Percentiles rank a stretch among this genome's conserved stretches.
phyloP scores from a whole-genome alignment of 2,113 vertebrate genomes.

The Orientallactaga bullata region DNA sequence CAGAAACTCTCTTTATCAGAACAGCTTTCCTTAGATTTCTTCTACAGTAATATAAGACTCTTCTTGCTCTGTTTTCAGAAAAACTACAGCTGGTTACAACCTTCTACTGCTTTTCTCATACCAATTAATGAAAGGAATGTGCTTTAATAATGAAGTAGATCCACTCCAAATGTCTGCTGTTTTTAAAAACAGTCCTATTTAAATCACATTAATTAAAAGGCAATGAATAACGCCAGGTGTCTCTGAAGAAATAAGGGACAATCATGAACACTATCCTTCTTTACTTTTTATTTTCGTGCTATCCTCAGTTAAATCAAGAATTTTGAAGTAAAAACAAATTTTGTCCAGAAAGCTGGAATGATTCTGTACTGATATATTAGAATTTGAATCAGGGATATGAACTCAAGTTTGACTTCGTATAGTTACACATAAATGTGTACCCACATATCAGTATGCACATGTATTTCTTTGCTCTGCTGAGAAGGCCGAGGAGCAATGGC shows the following conservation, averaged over 20 bases:
- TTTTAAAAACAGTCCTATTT: not conserved
- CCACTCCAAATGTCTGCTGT: not conserved
- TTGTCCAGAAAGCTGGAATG: not conserved
- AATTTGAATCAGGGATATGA: not conserved
- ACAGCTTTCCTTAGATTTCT: slow-evolving; percentile 49
- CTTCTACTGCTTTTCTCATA: not conserved
- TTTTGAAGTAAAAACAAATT: not conserved
- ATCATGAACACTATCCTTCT: not conserved
- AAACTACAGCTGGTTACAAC: slow-evolving; percentile 48
- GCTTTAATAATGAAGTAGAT: slow-evolving; percentile 9
- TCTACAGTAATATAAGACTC: slow-evolving; percentile 19
- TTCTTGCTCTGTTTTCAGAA: slow-evolving; percentile 66
- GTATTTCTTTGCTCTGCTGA: not conserved
- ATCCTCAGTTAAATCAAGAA: not conserved
- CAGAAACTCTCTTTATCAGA: slow-evolving; percentile 45
- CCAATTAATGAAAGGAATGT: slow-evolving; percentile 4
- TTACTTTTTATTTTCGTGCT: not conserved
- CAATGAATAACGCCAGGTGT: slow-evolving; percentile 22
- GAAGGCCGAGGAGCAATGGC: not conserved
- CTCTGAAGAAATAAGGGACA: slow-evolving; percentile 12
- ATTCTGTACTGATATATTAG: not conserved
- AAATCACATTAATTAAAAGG: slow-evolving; percentile 30
- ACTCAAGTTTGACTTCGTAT: not conserved
- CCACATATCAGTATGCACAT: not conserved
- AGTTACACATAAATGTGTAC: not conserved